phyloP scores from a whole-genome alignment of 2,113 vertebrate species.

The Campylomormyrus tamandua region DNA sequence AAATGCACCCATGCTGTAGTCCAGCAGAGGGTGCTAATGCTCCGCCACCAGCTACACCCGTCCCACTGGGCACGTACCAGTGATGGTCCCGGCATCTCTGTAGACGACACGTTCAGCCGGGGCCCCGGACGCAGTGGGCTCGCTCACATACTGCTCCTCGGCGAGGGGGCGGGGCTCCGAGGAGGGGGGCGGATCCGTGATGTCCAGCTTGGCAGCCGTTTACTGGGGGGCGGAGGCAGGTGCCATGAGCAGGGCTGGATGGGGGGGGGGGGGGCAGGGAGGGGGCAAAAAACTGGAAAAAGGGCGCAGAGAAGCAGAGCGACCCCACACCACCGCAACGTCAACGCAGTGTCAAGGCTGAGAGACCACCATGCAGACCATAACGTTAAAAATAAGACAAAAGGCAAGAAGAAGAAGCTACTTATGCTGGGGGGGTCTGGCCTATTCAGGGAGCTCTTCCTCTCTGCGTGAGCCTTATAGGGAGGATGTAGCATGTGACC shows the following conservation, averaged over 20 bases:
- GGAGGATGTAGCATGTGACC: neutral
- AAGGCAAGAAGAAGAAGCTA: neutral
- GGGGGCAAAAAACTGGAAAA: slow-evolving; percentile 8
- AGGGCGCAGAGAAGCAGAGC: neutral
- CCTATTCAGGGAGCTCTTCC: neutral
- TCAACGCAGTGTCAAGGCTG: neutral
- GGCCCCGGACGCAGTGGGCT: neutral
- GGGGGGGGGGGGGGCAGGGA: neutral
- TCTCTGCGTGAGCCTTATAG: neutral
- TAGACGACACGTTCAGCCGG: neutral
- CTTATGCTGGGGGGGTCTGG: neutral
- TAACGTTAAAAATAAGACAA: neutral
- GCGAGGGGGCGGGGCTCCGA: neutral
- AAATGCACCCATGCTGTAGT: neutral
- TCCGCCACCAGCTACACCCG: neutral
- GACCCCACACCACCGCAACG: neutral
- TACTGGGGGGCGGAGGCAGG: neutral
- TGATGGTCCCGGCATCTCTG: slow-evolving; percentile 20
- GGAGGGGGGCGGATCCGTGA: slow-evolving; percentile 4
- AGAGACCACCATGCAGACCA: neutral
- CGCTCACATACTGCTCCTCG: slow-evolving; percentile 25
- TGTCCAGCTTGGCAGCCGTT: slow-evolving; percentile 23
- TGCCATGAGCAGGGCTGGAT: neutral
- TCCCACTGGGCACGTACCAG: neutral
- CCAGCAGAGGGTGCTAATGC: neutral